Evolutionary conservation across 2,888 invertebrate genomes (phyloP).

Genomic region (Crocallis elinguaria): DNA sequence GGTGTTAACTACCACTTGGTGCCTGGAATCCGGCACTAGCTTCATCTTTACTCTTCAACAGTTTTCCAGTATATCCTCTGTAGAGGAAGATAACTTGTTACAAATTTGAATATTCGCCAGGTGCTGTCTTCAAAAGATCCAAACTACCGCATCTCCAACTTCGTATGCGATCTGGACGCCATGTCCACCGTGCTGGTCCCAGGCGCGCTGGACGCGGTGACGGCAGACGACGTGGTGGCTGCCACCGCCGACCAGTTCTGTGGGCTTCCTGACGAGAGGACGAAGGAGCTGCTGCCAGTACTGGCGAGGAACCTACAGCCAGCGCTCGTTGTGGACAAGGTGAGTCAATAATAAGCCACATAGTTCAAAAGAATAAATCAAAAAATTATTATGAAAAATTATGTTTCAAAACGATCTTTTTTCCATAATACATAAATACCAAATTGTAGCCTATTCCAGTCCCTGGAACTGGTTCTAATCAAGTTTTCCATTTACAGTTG

Average conservation of each 20-base stretch:
- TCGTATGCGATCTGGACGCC: slow-evolving; percentile 61
- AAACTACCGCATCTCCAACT: slow-evolving; percentile 54
- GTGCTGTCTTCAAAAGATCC: slow-evolving; percentile 51
- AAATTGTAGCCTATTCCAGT: too few relatives aligned
- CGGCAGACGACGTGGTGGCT: slow-evolving; percentile 59
- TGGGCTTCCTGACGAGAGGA: slow-evolving; percentile 62
- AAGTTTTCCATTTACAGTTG: slow-evolving; percentile 56
- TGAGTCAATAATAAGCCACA: slow-evolving; percentile 38
- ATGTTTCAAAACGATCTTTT: too few relatives aligned
- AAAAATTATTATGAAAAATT: too few relatives aligned
- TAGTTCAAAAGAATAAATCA: too few relatives aligned
- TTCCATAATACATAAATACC: too few relatives aligned
- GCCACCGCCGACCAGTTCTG: slow-evolving; percentile 79
- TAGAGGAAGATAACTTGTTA: too few relatives aligned
- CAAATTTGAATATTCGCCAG: not conserved
- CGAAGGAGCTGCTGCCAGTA: slow-evolving; percentile 66
- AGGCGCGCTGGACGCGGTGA: slow-evolving; percentile 52
- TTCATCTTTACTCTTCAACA: too few relatives aligned
- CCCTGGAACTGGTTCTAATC: too few relatives aligned
- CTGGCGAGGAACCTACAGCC: slow-evolving; percentile 75
- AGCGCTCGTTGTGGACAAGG: slow-evolving; percentile 62
- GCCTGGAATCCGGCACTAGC: too few relatives aligned
- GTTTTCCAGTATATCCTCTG: too few relatives aligned
- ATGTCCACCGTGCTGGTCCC: slow-evolving; percentile 60
- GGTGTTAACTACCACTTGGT: too few relatives aligned